phyloP scores from a whole-genome alignment of 1,140 invertebrate genomes.

The Sycophaga agraensis region DNA sequence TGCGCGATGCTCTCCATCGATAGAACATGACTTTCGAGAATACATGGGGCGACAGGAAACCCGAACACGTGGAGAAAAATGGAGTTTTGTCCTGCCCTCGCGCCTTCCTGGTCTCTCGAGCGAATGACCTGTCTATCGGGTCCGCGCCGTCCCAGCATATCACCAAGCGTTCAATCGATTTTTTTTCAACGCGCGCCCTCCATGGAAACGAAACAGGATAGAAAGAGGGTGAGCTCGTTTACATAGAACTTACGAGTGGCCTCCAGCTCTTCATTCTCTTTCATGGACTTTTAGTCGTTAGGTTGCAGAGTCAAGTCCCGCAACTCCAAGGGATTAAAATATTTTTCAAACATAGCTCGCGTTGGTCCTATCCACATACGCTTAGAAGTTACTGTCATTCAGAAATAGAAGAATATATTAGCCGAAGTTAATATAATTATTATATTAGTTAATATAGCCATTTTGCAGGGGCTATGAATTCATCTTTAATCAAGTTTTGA shows the following conservation, averaged over 20 bases:
- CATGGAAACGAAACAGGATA: not conserved
- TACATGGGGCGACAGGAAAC: not conserved
- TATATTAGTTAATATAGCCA: too few relatives aligned
- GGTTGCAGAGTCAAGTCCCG: slow-evolving; percentile 32
- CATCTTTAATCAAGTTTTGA: too few relatives aligned
- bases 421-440: too few relatives aligned
- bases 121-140: slow-evolving; percentile 13
- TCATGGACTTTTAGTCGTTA: slow-evolving; percentile 29
- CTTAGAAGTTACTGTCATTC: too few relatives aligned
- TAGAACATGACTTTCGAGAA: slow-evolving; percentile 16
- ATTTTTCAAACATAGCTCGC: slow-evolving; percentile 2
- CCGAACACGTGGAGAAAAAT: slow-evolving; percentile 9
- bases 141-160: not conserved
- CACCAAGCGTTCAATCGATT: not conserved
- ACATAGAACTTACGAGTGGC: slow-evolving; percentile 37
- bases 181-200: not conserved
- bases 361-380: too few relatives aligned
- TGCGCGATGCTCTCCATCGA: not conserved
- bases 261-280: slow-evolving; percentile 28
- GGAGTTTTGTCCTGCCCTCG: not conserved
- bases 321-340: slow-evolving; percentile 16
- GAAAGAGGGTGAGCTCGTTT: slow-evolving; percentile 31
- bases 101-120: not conserved
- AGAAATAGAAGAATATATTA: too few relatives aligned
- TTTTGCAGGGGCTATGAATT: too few relatives aligned